Conservation (phyloP, 2,797 vertebrate species). For the Nasua narica region DNA sequence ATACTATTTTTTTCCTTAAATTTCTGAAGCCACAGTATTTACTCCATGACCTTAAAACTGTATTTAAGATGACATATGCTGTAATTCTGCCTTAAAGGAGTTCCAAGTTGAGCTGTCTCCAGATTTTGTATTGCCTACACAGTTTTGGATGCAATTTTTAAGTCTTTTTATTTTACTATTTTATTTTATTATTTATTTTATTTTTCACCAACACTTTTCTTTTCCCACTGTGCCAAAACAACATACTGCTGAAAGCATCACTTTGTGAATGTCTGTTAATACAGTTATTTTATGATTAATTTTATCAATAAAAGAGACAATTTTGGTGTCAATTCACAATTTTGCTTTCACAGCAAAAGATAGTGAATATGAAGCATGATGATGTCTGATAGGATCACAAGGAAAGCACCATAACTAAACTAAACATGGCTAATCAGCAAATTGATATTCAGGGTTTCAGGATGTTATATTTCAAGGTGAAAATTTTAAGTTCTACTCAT, state of each 20-base stretch:
- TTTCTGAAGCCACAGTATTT: neutral
- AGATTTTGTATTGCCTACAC: conserved; percentile 7
- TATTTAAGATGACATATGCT: conserved; percentile 38
- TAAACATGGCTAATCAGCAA: conserved; percentile 42
- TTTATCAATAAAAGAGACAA: conserved; percentile 63
- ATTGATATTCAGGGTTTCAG: conserved; percentile 27
- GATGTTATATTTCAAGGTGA: neutral
- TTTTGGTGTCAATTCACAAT: conserved; percentile 66
- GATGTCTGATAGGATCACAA: conserved; percentile 42
- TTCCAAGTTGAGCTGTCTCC: neutral
- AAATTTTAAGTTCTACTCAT: neutral
- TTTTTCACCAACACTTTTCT: conserved; percentile 59
- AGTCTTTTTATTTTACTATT: conserved; percentile 59
- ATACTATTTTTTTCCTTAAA: neutral
- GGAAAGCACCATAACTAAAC: conserved; percentile 29
- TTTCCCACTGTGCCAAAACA: conserved; percentile 73
- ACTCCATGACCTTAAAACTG: neutral
- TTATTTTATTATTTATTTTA: conserved; percentile 50
- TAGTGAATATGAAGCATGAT: conserved; percentile 49
- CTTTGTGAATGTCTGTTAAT: conserved; percentile 71
- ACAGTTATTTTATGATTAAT: conserved; percentile 66
- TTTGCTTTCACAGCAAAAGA: conserved; percentile 67
- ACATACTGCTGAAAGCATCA: conserved; percentile 68
- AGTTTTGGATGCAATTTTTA: conserved; percentile 55
- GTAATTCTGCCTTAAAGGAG: neutral